phyloP scores from a whole-genome alignment of 2,797 vertebrate species.

The Parauchenoglanis ngamensis region DNA sequence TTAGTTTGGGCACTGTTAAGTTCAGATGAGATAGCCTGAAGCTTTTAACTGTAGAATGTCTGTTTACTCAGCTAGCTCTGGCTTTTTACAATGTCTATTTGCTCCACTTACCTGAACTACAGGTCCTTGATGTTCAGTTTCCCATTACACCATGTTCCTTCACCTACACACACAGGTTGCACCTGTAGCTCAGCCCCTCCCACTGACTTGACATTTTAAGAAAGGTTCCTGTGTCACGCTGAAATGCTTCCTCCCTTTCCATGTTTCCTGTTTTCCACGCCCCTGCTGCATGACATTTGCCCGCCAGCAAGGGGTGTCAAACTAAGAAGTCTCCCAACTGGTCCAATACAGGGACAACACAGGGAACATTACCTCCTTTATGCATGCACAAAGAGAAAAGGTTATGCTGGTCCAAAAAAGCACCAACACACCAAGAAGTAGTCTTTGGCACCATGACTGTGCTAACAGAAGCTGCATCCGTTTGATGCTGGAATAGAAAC shows the following conservation, averaged over 20 bases:
- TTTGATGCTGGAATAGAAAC: conserved; percentile 5
- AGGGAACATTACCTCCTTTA: conserved; percentile 63
- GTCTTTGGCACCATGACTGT: neutral
- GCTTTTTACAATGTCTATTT: conserved; percentile 3
- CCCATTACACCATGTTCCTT: conserved; percentile 15
- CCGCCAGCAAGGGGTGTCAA: conserved; percentile 56
- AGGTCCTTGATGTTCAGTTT: neutral
- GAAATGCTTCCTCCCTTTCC: conserved; percentile 54
- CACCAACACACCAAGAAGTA: conserved; percentile 6
- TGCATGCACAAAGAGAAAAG: conserved; percentile 65
- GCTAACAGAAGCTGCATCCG: conserved; percentile 14
- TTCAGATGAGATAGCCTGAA: neutral
- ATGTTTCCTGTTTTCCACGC: conserved; percentile 63
- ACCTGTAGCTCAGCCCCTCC: conserved; percentile 45
- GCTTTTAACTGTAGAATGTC: neutral
- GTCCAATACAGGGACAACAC: conserved; percentile 48
- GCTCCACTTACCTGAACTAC: conserved; percentile 11
- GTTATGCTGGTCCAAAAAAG: conserved; percentile 62
- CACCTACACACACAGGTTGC: conserved; percentile 17
- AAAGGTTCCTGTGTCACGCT: conserved; percentile 54
- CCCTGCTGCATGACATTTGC: conserved; percentile 72
- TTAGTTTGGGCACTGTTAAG: neutral
- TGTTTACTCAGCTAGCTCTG: neutral
- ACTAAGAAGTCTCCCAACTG: conserved; percentile 50
- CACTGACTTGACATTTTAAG: conserved; percentile 67